Conservation (phyloP, 1,140 invertebrate genomes). For the Diachasma alloeum region DNA sequence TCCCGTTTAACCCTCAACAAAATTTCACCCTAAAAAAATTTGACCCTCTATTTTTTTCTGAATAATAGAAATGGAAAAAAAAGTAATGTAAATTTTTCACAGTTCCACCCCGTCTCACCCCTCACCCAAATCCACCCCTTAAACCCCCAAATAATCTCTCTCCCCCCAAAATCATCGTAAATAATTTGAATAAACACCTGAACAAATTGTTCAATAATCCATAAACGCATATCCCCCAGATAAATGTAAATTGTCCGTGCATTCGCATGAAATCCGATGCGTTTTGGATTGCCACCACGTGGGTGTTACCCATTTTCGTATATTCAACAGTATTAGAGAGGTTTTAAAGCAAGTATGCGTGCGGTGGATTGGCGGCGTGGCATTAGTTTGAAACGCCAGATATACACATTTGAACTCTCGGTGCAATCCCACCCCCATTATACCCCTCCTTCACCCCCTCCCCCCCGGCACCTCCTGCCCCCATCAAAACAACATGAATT, state of each 20-base stretch:
- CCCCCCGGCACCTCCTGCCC: too few relatives aligned
- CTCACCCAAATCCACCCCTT: too few relatives aligned
- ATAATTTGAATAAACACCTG: background rate
- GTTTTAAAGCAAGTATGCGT: slow-evolving; percentile 3
- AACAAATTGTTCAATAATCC: background rate
- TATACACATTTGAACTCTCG: background rate
- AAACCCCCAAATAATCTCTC: too few relatives aligned
- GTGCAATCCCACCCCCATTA: background rate
- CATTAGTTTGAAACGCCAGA: slow-evolving; percentile 8
- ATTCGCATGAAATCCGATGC: background rate
- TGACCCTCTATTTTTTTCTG: too few relatives aligned
- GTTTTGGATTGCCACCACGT: slow-evolving; percentile 1
- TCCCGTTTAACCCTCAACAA: too few relatives aligned
- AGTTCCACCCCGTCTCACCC: too few relatives aligned
- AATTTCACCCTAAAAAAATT: too few relatives aligned
- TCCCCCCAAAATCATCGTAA: too few relatives aligned
- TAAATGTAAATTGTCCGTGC: slow-evolving; percentile 3
- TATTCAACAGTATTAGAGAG: background rate
- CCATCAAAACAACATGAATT: slow-evolving; percentile 9
- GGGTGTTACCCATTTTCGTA: slow-evolving; percentile 5
- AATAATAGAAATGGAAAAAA: too few relatives aligned
- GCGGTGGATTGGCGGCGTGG: slow-evolving; percentile 4
- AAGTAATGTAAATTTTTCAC: too few relatives aligned
- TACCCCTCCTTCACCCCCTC: background rate
- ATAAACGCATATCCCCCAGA: background rate